Evolutionary conservation across 1,140 invertebrate species (phyloP), one percentile per base, ranked within the genome.

Genomic region (Physella acuta): DNA sequence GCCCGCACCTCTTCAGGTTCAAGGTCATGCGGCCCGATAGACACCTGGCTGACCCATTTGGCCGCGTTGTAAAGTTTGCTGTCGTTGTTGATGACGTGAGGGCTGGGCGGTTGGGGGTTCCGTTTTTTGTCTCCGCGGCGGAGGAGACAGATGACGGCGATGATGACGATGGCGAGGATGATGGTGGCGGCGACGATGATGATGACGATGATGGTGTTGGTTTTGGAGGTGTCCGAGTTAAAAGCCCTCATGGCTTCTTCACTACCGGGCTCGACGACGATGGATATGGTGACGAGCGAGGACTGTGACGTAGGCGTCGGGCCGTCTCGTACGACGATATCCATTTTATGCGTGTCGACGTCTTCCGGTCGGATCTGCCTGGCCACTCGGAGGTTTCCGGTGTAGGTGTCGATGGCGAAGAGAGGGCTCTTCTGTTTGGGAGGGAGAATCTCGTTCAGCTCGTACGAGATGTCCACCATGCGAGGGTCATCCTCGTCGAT

Each of bases 401-500:
- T 93, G 33, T 90, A 86, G 1, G 92, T 89, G 83, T 96, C 92
- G 68, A 97, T 94, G 30, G 90, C 91, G 86, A 97, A 95, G 81
- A 95, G 59, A 88, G 66, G 37, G 30, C 30, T 26, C 30, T 49
- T 60, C 20, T 39, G 8, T 4, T 5, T 28, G 20, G 16, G 3
- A 0, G 1, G 89, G 92, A 68, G 26, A 60, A 63, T 93, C 68
- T 78, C 71, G 31, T 64, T 64, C 14, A 79, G 75, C 33, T 67
- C 58, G 70, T 76, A 81, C 11, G 73, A 73, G n/a, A 76, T 44
- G n/a, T 71, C 58, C 8, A 68, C 72, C 51, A 77, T 72, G 0
- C 71, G 33, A 0, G 76, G 76, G 11, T 75, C 76, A 62, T 81
- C 80, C n/a, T 59, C 39, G 53, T 81, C 80, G 1, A 60, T 33